Percentiles rank a stretch among this genome's conserved stretches.
phyloP scores from a whole-genome alignment of 2,113 vertebrate genomes.

The Spea bombifrons region DNA sequence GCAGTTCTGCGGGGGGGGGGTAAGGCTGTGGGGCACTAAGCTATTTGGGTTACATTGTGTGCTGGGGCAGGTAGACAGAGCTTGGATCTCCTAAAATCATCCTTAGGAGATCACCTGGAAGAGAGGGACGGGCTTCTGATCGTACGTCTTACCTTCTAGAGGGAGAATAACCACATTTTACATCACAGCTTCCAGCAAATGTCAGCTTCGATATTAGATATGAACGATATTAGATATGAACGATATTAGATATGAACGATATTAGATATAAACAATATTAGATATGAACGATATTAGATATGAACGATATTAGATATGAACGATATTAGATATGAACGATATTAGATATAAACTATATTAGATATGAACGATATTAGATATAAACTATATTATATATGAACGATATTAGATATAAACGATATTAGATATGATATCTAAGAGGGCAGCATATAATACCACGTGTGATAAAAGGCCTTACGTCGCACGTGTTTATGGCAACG shows the following conservation, averaged over 20 bases:
- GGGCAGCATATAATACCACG: too few species aligned
- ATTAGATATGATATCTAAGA: background rate
- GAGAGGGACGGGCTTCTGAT: constrained; percentile 45
- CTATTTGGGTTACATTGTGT: constrained; percentile 52
- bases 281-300: background rate
- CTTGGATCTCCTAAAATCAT: constrained; percentile 66
- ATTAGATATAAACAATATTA: too few species aligned
- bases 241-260: background rate
- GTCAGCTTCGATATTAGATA: background rate
- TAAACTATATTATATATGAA: too few species aligned
- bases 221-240: background rate
- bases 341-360: background rate
- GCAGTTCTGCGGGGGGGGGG: constrained; percentile 60
- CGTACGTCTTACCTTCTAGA: constrained; percentile 13
- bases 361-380: background rate
- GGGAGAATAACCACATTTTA: background rate
- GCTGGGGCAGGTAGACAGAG: constrained; percentile 51
- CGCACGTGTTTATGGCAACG: too few species aligned
- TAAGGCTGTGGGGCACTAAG: constrained; percentile 60
- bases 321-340: too few species aligned
- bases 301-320: background rate
- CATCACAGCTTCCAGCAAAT: background rate
- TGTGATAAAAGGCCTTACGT: too few species aligned
- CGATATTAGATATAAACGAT: background rate
- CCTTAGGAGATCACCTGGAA: constrained; percentile 68